A percentile compares a stretch with the other conserved stretches of the same genome.
Conservation (phyloP, 1,140 invertebrate genomes). For the Chelonus insularis region DNA sequence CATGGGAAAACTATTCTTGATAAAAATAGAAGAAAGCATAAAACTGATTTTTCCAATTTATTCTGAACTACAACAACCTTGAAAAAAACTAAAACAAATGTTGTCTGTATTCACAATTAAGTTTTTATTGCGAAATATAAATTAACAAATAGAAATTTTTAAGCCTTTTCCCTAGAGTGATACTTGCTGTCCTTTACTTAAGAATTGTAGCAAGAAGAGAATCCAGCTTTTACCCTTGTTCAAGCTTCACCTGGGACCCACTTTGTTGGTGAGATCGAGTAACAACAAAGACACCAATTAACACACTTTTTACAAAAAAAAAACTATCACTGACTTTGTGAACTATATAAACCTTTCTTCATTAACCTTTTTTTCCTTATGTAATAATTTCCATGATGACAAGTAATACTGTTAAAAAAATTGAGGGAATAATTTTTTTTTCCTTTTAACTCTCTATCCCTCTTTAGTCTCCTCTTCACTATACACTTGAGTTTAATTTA, state of each 20-base stretch:
- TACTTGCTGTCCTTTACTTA: background rate
- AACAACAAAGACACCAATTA: constrained; percentile 31
- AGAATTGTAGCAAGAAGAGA: constrained; percentile 6
- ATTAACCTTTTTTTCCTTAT: background rate
- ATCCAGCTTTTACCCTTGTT: constrained; percentile 32
- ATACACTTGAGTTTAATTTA: no score
- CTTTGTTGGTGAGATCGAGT: constrained; percentile 26
- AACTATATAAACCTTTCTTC: constrained; percentile 10
- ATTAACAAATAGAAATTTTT: background rate
- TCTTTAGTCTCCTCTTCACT: no score
- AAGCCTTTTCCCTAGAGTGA: background rate
- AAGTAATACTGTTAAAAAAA: no score
- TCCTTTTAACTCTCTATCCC: no score
- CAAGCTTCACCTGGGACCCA: constrained; percentile 28
- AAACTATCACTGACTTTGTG: background rate
- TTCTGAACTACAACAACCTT: no score
- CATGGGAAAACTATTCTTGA: no score
- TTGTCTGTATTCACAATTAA: background rate
- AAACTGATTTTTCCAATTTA: no score
- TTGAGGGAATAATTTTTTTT: no score
- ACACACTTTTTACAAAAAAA: constrained; percentile 11
- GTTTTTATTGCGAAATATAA: background rate
- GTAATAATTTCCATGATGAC: constrained; percentile 1
- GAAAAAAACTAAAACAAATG: no score
- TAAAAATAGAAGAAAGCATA: no score